Conservation (phyloP, 2,113 vertebrate species). For the Formicarius rufipectus region DNA sequence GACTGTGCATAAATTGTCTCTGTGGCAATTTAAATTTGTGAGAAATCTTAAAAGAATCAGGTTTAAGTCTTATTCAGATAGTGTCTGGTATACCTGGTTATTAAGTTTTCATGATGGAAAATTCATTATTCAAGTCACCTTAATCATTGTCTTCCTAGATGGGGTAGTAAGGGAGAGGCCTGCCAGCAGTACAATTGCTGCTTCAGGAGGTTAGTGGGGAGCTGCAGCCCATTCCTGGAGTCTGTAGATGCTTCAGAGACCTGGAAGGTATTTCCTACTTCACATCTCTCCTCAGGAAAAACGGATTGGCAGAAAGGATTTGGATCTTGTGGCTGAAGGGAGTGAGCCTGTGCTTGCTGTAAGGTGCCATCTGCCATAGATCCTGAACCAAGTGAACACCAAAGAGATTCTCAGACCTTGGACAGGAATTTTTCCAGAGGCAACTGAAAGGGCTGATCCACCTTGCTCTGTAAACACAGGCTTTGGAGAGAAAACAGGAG, state of each 20-base stretch:
- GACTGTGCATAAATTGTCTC: rapidly evolving
- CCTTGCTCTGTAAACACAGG: not conserved
- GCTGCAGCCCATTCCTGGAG: not conserved
- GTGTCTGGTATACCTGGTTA: not conserved
- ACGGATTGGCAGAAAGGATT: not conserved
- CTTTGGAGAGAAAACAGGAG: not conserved
- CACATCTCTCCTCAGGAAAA: not conserved
- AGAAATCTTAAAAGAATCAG: not conserved
- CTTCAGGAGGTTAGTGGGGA: not conserved
- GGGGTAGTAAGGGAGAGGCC: not conserved
- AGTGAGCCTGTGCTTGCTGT: not conserved
- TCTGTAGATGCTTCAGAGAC: not conserved
- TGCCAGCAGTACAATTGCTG: not conserved
- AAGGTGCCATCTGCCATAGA: not conserved
- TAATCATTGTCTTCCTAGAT: not conserved
- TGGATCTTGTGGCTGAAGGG: not conserved
- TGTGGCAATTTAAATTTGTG: not conserved
- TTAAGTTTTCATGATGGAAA: not conserved
- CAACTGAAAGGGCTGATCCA: not conserved
- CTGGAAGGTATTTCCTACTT: not conserved
- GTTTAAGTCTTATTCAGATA: not conserved
- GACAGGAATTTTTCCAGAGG: not conserved
- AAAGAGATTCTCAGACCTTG: not conserved
- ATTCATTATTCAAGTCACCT: not conserved
- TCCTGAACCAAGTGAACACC: not conserved